Conservation (phyloP, 2,113 vertebrate genomes). For the Circaetus cinerascens region DNA sequence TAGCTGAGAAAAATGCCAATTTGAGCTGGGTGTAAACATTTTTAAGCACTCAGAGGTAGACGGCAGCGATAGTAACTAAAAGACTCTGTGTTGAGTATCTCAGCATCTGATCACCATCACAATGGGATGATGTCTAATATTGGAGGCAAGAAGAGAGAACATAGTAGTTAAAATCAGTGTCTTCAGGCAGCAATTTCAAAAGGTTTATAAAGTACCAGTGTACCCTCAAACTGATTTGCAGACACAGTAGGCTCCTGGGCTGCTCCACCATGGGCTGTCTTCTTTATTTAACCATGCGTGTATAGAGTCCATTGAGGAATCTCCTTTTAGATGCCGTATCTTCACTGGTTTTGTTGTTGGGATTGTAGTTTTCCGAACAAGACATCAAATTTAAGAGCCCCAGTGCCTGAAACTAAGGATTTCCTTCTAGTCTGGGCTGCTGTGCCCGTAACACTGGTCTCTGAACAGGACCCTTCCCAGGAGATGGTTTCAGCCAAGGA, state of each 20-base stretch:
- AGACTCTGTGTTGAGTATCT: not conserved
- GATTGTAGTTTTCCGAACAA: not conserved
- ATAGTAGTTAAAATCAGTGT: fast-evolving
- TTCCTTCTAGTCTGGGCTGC: not conserved
- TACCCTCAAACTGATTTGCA: not conserved
- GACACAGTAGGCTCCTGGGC: not conserved
- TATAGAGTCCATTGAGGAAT: fast-evolving
- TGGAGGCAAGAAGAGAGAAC: not conserved
- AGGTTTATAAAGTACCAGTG: not conserved
- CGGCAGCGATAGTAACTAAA: fast-evolving
- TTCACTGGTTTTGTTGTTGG: not conserved
- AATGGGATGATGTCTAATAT: not conserved
- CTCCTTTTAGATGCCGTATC: not conserved
- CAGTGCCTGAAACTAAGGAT: not conserved
- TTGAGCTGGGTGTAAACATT: not conserved
- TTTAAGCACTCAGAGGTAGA: fast-evolving
- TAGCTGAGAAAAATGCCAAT: not conserved
- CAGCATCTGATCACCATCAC: fast-evolving
- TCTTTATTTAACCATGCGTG: fast-evolving
- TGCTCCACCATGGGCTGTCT: not conserved
- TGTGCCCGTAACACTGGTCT: not conserved
- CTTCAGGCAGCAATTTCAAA: not conserved
- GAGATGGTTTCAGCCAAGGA: not conserved
- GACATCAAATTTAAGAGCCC: not conserved
- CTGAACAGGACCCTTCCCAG: not conserved